Percentiles rank a stretch among this genome's conserved stretches.
phyloP scores from a whole-genome alignment of 2,797 vertebrate genomes.

The Xerus rutilus region DNA sequence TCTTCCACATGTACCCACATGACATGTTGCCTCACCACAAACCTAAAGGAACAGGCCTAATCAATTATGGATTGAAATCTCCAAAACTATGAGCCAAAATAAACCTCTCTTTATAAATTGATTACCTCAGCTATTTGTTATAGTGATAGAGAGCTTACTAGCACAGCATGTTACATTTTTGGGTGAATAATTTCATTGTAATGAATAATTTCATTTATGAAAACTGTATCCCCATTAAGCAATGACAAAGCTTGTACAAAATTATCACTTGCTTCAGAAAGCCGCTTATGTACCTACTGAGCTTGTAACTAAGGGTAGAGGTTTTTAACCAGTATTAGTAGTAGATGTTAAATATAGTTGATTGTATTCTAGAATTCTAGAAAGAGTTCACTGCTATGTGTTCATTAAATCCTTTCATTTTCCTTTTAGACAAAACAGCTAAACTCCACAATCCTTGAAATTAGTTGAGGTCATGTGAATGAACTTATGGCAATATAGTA shows the following conservation, averaged over 20 bases:
- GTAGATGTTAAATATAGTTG: not conserved
- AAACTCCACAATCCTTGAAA: not conserved
- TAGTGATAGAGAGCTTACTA: not conserved
- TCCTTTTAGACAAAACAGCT: not conserved
- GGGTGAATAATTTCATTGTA: not conserved
- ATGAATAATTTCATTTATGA: not conserved
- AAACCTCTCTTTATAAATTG: not conserved
- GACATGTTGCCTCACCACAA: not conserved
- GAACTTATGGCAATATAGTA: not conserved
- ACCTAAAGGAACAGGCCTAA: not conserved
- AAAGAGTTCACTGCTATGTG: not conserved
- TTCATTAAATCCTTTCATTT: not conserved
- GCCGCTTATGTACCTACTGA: not conserved
- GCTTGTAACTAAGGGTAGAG: not conserved
- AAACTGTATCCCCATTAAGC: not conserved
- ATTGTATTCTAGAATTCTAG: not conserved
- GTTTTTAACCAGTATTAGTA: not conserved
- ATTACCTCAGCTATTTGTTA: not conserved
- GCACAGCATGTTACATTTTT: not conserved
- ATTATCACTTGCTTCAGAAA: not conserved
- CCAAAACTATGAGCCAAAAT: not conserved
- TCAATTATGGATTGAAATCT: too few relatives aligned
- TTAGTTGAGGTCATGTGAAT: not conserved
- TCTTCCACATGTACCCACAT: not conserved
- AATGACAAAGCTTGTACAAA: not conserved